Base-by-base conservation (phyloP, 2,113 vertebrate genomes). In the Aegotheles bennettii region DNA sequence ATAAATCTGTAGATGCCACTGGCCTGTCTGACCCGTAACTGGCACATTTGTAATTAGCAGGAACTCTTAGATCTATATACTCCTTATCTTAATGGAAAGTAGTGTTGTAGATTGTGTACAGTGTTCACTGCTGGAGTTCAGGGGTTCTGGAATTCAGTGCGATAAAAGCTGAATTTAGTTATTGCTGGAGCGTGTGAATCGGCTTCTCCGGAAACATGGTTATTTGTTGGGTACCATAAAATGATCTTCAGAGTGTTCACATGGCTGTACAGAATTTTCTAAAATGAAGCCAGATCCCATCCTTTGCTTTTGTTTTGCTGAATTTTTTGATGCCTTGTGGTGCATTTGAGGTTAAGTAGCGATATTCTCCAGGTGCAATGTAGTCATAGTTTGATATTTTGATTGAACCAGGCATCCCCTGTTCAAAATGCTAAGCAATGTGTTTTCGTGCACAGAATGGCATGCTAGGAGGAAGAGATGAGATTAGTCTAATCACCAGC, bases 61-160 rank as follows among this genome's bases (percentile, higher is more conserved):
- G 38, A 71, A 11, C 43, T 71, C 81, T 71, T 54, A 50, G 47
- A 93, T 89, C 68, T 63, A 3, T 61, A 17, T 77, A 12, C 8
- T 80, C 17, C 51, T 82, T 95, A 60, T 83, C 65, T 51, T 51
- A 67, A 67, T 87, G 77, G 64, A 81, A 67, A 59, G 29, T 16
- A 42, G 33, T 47, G 42, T 26, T 84, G 45, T 15, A 77, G 78
- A 19, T 7, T 54, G 33, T 26, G 8, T 43, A 23, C 3, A 31
- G 13, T 57, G 54, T 31, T 92, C 86, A 4, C 47, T 84, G 64
- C 87, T 87, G 16, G 54, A 89, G 73, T 81, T 94, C 87, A 86
- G 57, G 42, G 36, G 60, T 65, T 81, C 35, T 84, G 73, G 77
- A 93, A 84, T 94, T 84, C 68, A 54, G 11, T 10, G 47, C 2